phyloP scores from a whole-genome alignment of 2,113 vertebrate genomes.

The Saguinus midas region DNA sequence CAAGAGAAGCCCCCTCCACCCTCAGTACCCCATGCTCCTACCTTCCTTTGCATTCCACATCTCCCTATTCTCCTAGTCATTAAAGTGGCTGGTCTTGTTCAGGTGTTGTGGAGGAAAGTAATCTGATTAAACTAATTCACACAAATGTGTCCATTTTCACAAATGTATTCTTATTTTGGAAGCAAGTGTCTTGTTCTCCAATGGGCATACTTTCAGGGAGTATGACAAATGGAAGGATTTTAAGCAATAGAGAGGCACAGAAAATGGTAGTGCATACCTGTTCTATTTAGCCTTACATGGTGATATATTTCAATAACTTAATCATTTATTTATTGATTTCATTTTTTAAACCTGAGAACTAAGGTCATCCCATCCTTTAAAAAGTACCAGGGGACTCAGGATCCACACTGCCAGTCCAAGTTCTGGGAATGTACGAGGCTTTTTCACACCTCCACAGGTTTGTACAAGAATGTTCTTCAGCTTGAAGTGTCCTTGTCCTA shows the following conservation, averaged over 20 bases:
- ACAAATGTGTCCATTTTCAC: neutral
- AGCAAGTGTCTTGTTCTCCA: neutral
- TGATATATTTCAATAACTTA: neutral
- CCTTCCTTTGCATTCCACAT: neutral
- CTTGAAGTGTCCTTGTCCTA: neutral
- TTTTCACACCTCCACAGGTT: neutral
- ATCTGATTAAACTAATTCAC: neutral
- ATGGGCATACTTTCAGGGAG: neutral
- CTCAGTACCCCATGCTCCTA: neutral
- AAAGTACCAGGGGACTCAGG: neutral
- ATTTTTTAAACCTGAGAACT: neutral
- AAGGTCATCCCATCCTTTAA: neutral
- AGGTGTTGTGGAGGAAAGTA: neutral
- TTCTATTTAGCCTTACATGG: neutral
- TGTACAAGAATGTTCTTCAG: neutral
- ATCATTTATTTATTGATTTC: neutral
- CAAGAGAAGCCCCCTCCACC: neutral
- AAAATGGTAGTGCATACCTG: too few relatives aligned
- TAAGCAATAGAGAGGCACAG: neutral
- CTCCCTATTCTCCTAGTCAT: neutral
- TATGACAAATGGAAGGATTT: neutral
- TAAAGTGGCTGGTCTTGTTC: neutral
- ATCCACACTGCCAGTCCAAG: neutral
- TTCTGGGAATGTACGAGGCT: neutral
- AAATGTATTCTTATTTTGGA: neutral